Evolutionary conservation across 2,797 vertebrate species (phyloP).

Genomic region (Micropoecilia bifurca): DNA sequence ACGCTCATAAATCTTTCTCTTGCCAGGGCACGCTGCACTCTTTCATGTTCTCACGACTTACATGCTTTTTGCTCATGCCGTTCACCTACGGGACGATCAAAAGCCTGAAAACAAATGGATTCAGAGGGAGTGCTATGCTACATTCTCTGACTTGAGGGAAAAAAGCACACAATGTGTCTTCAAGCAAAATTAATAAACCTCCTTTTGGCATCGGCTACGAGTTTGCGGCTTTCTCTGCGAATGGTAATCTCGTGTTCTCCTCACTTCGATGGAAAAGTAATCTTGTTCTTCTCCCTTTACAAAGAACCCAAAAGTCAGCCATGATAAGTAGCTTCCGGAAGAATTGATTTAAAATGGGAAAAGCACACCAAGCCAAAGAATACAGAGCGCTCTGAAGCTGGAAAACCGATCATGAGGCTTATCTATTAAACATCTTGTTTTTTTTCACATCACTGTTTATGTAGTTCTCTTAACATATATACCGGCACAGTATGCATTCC

Average conservation of each 20-base stretch:
- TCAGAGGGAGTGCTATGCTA: conserved; percentile 10
- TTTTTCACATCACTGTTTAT: conserved; percentile 59
- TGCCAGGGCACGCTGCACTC: conserved; percentile 35
- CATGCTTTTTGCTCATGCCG: conserved; percentile 32
- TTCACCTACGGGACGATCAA: conserved; percentile 41
- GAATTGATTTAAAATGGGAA: conserved; percentile 74
- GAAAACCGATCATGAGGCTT: conserved; percentile 64
- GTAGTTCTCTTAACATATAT: conserved; percentile 53
- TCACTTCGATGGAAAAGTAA: conserved; percentile 69
- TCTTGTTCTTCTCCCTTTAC: conserved; percentile 55
- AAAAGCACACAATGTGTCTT: conserved; percentile 23
- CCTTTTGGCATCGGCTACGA: conserved; percentile 46
- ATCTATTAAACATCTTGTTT: conserved; percentile 72
- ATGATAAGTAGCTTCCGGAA: conserved; percentile 74
- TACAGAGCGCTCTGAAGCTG: conserved; percentile 54
- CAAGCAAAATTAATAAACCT: conserved; percentile 62
- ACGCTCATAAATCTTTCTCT: conserved; percentile 56
- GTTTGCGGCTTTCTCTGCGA: conserved; percentile 40
- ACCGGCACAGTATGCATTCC: conserved; percentile 40
- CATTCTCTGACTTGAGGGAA: conserved; percentile 4
- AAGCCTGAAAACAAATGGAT: conserved; percentile 28
- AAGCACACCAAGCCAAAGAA: conserved; percentile 56
- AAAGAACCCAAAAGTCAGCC: conserved; percentile 64
- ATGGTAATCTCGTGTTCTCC: conserved; percentile 67
- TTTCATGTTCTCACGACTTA: conserved; percentile 57